Base-by-base conservation (phyloP, 2,888 invertebrate species). In the Trissolcus japonicus region DNA sequence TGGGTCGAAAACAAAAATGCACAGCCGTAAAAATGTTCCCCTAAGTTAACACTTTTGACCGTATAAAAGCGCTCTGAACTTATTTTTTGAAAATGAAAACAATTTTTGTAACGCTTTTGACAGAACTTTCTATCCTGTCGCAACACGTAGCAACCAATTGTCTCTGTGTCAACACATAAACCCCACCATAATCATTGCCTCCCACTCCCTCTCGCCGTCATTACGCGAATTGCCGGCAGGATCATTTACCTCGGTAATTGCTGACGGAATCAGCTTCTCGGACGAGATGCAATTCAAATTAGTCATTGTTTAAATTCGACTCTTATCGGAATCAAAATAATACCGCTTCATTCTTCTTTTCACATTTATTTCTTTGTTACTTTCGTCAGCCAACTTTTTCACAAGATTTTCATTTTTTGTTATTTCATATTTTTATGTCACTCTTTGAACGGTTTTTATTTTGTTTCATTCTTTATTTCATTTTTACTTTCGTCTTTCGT, bases 181-280 rank as follows among this genome's bases (percentile, higher is more conserved):
- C 59, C 40, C 54, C 43, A 56, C 61, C 56, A 68, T 76, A 79
- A 48, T 54, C 66, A 65, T 69, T 62, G 78, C 9, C 51, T 17
- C 51, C 19, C 35, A 35, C 35, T 9, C 43, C 9, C 4, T 16
- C 46, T 72, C 72, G 66, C 65, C 80, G 79, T 83, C 74, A 83
- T 82, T 82, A 83, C 76, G 56, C 56, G 59, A 78, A 81, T 82
- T 81, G 81, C 73, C 79, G 77, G 67, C 73, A 66, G 77, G 78
- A 82, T 81, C 75, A 79, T 82, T 79, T 80, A 66, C 71, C 75
- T 68, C 57, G 48, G 79, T 76, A 81, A 80, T 80, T 81, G 78
- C 75, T 74, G 65, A 73, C 79, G 72, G 79, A 82, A 82, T 81
- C 75, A 72, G 79, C 80, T 79, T 69, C 75, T 78, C 74, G 77